Conservation (phyloP, 2,113 vertebrate species). For the Puffinus mauretanicus region DNA sequence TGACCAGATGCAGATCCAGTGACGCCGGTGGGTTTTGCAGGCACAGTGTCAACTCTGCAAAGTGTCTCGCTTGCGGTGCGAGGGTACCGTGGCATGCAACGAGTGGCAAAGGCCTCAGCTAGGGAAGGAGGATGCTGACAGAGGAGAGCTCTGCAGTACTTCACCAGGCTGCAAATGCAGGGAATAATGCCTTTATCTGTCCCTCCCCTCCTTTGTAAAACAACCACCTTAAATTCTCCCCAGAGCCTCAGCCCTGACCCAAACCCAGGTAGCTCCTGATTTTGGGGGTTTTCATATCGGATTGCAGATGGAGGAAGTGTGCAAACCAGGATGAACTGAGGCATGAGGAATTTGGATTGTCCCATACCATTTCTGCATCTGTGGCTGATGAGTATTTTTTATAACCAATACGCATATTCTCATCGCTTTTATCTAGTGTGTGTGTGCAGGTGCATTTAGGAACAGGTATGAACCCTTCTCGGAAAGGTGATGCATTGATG, state of each 20-base stretch:
- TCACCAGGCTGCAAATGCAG: not conserved
- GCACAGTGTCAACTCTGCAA: accelerated
- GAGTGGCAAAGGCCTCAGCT: not conserved
- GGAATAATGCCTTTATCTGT: not conserved
- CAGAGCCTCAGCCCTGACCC: not conserved
- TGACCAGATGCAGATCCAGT: not conserved
- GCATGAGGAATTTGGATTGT: accelerated
- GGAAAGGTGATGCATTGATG: not conserved
- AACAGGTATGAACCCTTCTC: not conserved
- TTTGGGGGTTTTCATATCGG: accelerated
- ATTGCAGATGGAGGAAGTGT: not conserved
- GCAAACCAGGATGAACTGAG: not conserved
- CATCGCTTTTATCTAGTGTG: not conserved
- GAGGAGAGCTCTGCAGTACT: not conserved
- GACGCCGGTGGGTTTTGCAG: not conserved
- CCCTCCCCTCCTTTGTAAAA: not conserved
- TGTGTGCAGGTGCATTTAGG: not conserved
- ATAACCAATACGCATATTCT: not conserved
- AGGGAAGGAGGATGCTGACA: not conserved
- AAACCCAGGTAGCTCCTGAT: not conserved
- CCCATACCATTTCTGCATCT: not conserved
- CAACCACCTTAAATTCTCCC: not conserved
- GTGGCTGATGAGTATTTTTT: not conserved
- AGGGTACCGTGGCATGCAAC: not conserved
- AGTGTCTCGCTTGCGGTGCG: not conserved